Evolutionary conservation across 2,797 vertebrate genomes (phyloP), one percentile per base, ranked within the genome.

Genomic region (Nothura maculosa): DNA sequence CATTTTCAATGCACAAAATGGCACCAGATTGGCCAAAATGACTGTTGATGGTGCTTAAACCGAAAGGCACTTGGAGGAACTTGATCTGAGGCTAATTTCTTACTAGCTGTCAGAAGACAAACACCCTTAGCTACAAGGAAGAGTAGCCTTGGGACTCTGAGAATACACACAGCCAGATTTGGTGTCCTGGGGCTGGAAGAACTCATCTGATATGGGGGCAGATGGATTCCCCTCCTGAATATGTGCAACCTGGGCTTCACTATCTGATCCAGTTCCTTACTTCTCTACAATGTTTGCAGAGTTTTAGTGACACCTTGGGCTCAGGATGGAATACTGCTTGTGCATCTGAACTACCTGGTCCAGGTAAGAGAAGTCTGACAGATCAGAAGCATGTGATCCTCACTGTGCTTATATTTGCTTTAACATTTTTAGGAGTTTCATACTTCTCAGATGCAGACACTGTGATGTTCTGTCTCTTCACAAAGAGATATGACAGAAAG

Each of bases 261-360:
- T 55, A 7, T n/a, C 30, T 52, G 61, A 28, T 10, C 27, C n/a
- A 34, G 15, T 3, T 5, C 5, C 40, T 10, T 67, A 81, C 52
- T 87, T 54, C 32, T 74, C 55, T 9, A 15, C 20, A 17, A 2
- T 14, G 3, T 68, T 34, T 9, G 5, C 25, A 17, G 30, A 55
- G 18, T 36, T 75, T n/a, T 34, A 19, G 42, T 40, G 45, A 40
- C 28, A 47, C 0, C 0, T 34, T 25, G 40, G 13, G 47, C 30
- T n/a, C 24, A 30, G 13, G 40, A 30, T 6, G 13, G 60, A n/a
- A 73, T 52, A 27, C 21, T 58, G 47, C 42, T 48, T 4, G 0
- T 42, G 58, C 0, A 0, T n/a, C 21, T n/a, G 34, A 24, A 20
- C 32, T 61, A 4, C 4, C 45, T 60, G 38, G 19, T 13, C 32